These are phyloP conservation scores for Crocidura indochinensis DNA, from an alignment of 2,797 vertebrate species.

Conservation along the genomic window DNA sequence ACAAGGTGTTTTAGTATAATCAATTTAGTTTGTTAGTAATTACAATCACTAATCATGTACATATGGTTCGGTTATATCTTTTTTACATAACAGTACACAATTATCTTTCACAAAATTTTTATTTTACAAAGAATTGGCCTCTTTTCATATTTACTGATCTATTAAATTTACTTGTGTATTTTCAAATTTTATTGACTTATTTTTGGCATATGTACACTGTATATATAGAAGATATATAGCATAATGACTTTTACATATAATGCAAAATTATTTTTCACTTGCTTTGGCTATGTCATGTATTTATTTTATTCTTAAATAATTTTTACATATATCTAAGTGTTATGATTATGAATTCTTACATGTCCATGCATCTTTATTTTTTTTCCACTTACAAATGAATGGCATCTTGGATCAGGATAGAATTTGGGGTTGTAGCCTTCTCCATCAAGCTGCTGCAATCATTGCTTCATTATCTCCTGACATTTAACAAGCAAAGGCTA, in stretches of 20 bases:
- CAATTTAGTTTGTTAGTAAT: conserved; percentile 56
- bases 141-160: conserved; percentile 31
- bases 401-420: conserved; percentile 40
- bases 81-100: too few relatives aligned
- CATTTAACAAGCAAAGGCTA: conserved; percentile 42
- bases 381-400: conserved; percentile 53
- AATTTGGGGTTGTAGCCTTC: conserved; percentile 16
- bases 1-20: conserved; percentile 56
- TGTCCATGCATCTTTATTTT: not conserved
- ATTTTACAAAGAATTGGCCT: conserved; percentile 56
- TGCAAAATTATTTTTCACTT: conserved; percentile 20
- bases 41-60: conserved; percentile 1
- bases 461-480: conserved; percentile 59
- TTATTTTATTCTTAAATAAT: not conserved
- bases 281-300: conserved; percentile 24
- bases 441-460: conserved; percentile 35
- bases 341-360: conserved; percentile 1
- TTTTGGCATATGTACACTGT: not conserved
- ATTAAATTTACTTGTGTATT: not conserved
- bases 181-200: not conserved
- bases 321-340: not conserved
- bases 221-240: not conserved
- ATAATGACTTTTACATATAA: not conserved
- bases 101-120: conserved; percentile 46
- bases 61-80: too few relatives aligned